A percentile compares a stretch with the other conserved stretches of the same genome.
phyloP scores from a whole-genome alignment of 2,888 invertebrate genomes.

The Sicus ferrugineus region DNA sequence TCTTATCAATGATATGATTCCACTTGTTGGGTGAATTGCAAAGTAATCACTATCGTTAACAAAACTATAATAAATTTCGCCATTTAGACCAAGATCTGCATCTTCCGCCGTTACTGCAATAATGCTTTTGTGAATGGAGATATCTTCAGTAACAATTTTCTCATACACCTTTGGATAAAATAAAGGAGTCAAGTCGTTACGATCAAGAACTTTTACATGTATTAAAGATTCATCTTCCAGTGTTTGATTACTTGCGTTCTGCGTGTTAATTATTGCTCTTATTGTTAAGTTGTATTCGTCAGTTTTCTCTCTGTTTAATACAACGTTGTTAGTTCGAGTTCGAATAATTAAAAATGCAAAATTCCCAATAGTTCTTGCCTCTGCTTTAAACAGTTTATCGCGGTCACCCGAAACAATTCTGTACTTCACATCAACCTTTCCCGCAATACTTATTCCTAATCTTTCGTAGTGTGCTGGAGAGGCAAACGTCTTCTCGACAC shows the following conservation, averaged over 20 bases:
- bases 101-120: conserved; percentile 87
- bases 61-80: conserved; percentile 96
- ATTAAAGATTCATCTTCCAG: conserved; percentile 77
- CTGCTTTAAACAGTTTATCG: conserved; percentile 91
- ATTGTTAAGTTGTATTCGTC: conserved; percentile 83
- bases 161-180: conserved; percentile 91
- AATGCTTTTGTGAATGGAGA: conserved; percentile 82
- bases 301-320: conserved; percentile 91
- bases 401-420: conserved; percentile 88
- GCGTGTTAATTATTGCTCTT: conserved; percentile 69
- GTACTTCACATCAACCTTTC: conserved; percentile 75
- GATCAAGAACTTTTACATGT: conserved; percentile 78
- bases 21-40: conserved; percentile 91
- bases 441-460: conserved; percentile 78
- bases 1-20: conserved; percentile 83
- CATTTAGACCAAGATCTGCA: conserved; percentile 94
- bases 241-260: conserved; percentile 36
- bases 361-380: conserved; percentile 88
- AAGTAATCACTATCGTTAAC: conserved; percentile 83
- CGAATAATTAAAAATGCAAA: conserved; percentile 92
- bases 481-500: conserved; percentile 87
- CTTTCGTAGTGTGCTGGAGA: conserved; percentile 74
- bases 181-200: conserved; percentile 91
- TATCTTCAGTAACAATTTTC: conserved; percentile 86
- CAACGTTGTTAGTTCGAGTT: conserved; percentile 86